Base-by-base conservation (phyloP, 2,113 vertebrate species). In the Mesocricetus auratus region DNA sequence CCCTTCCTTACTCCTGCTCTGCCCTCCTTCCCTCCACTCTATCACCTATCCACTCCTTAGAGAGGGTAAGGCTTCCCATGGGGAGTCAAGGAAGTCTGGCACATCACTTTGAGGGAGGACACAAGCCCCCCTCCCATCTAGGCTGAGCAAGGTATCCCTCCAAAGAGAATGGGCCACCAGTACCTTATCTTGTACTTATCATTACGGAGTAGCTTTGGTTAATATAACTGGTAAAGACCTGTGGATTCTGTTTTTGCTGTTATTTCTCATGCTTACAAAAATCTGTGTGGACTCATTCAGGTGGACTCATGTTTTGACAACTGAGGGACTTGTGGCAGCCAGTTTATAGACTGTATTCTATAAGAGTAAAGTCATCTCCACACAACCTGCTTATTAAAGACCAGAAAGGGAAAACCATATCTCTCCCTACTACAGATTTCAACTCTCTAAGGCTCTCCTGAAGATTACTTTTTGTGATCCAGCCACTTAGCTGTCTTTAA, bases 181-280 rank as follows among this genome's bases (percentile, higher is more conserved):
- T 8, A 19, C 3, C 31, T 13, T 36, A 24, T 24, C 88, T 90
- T 79, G 22, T 6, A 5, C 2, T 21, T 26, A 24, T 4, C 24
- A 42, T 0, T 33, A 33, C 2, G 7, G 22, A 74, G 9, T 33
- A 88, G 0, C 16, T 62, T 73, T 86, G 50, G 56, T 75, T 73
- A 71, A 68, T 7, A 58, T 53, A 22, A 8, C 16, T 88, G n/a
- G 42, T 45, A 60, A 95, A 47, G 19, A 90, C 77, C 62, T 42
- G 7, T 62, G 29, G 62, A 58, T 94, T 73, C 26, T 82, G 85
- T 1, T 77, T 92, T 75, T 36, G 21, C 19, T 31, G 5, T 47
- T 21, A 33, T 68, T 90, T 92, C 26, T 95, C 21, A 47, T 56
- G 36, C 60, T 68, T 73, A 53, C 29, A n/a, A 95, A 95, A 60